phyloP scores from a whole-genome alignment of 2,888 invertebrate genomes.

The Malacosoma neustria region DNA sequence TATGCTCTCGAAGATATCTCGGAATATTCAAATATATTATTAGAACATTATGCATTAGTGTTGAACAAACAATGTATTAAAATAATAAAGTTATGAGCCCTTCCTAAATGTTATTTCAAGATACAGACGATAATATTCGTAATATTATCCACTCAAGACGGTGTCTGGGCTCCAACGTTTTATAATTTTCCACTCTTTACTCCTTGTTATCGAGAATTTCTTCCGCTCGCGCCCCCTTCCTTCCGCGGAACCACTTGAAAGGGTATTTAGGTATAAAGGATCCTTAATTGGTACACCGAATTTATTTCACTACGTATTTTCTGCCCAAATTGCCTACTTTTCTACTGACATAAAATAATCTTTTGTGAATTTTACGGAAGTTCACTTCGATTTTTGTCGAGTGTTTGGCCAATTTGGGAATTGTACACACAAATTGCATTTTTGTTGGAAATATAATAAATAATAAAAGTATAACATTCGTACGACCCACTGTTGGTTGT shows the following conservation, averaged over 20 bases:
- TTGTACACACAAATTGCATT: slow-evolving; percentile 1
- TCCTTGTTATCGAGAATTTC: slow-evolving; percentile 62
- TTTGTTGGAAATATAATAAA: too few relatives aligned
- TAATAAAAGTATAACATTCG: too few relatives aligned
- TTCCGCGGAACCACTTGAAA: slow-evolving; percentile 56
- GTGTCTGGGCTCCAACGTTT: slow-evolving; percentile 49
- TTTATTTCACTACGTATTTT: slow-evolving; percentile 48
- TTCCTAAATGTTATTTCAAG: slow-evolving; percentile 12
- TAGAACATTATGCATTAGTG: too few relatives aligned
- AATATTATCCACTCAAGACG: slow-evolving; percentile 39
- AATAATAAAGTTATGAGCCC: neutral
- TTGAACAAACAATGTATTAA: neutral
- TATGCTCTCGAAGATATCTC: too few relatives aligned
- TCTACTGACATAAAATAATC: slow-evolving; percentile 20
- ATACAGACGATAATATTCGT: slow-evolving; percentile 35
- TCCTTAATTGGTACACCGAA: slow-evolving; percentile 61
- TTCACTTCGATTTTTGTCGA: slow-evolving; percentile 10
- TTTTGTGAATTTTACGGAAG: slow-evolving; percentile 14
- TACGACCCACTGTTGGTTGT: too few relatives aligned
- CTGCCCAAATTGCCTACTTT: slow-evolving; percentile 26
- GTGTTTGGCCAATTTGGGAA: slow-evolving; percentile 8
- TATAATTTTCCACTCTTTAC: slow-evolving; percentile 60
- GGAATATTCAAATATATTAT: too few relatives aligned
- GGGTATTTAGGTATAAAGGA: slow-evolving; percentile 63
- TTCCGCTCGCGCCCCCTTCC: slow-evolving; percentile 61